These are phyloP conservation scores for Papilio protenor DNA, from an alignment of 2,888 invertebrate species.

Conservation along the genomic window DNA sequence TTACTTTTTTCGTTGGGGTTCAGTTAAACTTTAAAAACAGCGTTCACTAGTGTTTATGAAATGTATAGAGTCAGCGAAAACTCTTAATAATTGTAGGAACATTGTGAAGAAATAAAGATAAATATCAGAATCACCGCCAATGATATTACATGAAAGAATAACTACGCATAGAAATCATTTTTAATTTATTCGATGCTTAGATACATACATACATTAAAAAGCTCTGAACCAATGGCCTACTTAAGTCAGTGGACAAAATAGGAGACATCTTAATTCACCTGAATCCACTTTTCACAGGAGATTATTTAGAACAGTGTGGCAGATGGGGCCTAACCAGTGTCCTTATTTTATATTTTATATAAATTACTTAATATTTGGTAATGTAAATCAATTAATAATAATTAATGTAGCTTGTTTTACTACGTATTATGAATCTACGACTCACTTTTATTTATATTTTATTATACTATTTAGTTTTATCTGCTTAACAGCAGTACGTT, in stretches of 20 bases:
- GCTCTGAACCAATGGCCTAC: not conserved
- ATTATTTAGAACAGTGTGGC: not conserved
- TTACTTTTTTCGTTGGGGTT: not conserved
- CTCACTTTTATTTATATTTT: not conserved
- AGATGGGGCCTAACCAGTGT: not conserved
- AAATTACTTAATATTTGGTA: not conserved
- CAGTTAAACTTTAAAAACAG: too few species aligned
- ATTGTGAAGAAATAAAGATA: too few species aligned
- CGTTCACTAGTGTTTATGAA: too few species aligned
- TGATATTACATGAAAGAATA: too few species aligned
- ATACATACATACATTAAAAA: not conserved
- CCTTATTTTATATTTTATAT: not conserved
- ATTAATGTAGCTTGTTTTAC: too few species aligned
- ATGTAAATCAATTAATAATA: too few species aligned
- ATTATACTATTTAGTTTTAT: too few species aligned
- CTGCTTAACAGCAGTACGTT: too few species aligned
- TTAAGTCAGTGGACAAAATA: not conserved
- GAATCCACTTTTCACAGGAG: conserved; percentile 5
- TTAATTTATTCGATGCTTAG: not conserved
- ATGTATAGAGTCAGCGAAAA: too few species aligned
- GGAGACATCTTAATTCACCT: conserved; percentile 2
- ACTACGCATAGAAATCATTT: not conserved
- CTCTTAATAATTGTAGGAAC: too few species aligned
- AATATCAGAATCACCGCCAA: too few species aligned
- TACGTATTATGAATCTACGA: too few species aligned